These are phyloP conservation scores for Hirundichthys speculiger DNA, from an alignment of 2,113 vertebrate species.

Conservation along the genomic window DNA sequence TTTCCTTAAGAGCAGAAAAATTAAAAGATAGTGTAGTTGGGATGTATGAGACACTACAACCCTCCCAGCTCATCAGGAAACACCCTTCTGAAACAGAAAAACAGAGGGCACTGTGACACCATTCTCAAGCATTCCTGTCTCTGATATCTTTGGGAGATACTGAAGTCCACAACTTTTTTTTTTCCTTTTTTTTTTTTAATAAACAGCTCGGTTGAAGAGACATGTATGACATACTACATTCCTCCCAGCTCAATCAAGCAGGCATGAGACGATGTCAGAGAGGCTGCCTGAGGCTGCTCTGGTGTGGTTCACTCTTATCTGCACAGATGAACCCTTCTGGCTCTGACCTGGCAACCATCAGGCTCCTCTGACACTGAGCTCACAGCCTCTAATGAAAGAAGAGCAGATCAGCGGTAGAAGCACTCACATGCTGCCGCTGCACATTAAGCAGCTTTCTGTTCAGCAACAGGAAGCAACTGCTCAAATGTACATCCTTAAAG, in stretches of 20 bases:
- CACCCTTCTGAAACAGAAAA: neutral
- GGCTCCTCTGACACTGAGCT: slow-evolving; percentile 40
- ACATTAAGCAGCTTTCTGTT: slow-evolving; percentile 49
- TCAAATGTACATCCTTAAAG: slow-evolving; percentile 41
- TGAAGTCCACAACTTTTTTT: slow-evolving; percentile 13
- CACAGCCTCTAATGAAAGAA: slow-evolving; percentile 59
- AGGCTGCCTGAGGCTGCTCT: slow-evolving; percentile 67
- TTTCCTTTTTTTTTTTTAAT: neutral
- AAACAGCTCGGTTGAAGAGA: slow-evolving; percentile 9
- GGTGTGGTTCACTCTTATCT: slow-evolving; percentile 72
- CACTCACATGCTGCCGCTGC: slow-evolving; percentile 53
- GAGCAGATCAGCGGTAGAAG: slow-evolving; percentile 50
- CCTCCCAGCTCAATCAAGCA: slow-evolving; percentile 60
- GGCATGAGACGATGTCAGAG: slow-evolving; percentile 68
- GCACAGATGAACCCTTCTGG: slow-evolving; percentile 70
- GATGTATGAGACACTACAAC: slow-evolving; percentile 29
- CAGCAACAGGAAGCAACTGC: slow-evolving; percentile 50
- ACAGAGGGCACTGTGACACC: slow-evolving; percentile 22
- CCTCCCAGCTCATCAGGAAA: slow-evolving; percentile 50
- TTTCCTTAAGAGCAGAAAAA: neutral
- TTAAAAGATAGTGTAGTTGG: neutral
- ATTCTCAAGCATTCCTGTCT: slow-evolving; percentile 8
- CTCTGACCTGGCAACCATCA: slow-evolving; percentile 75
- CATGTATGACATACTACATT: slow-evolving; percentile 47
- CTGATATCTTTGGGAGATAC: neutral